Base-by-base conservation (phyloP, 1,140 invertebrate genomes). In the Diabrotica virgifera region DNA sequence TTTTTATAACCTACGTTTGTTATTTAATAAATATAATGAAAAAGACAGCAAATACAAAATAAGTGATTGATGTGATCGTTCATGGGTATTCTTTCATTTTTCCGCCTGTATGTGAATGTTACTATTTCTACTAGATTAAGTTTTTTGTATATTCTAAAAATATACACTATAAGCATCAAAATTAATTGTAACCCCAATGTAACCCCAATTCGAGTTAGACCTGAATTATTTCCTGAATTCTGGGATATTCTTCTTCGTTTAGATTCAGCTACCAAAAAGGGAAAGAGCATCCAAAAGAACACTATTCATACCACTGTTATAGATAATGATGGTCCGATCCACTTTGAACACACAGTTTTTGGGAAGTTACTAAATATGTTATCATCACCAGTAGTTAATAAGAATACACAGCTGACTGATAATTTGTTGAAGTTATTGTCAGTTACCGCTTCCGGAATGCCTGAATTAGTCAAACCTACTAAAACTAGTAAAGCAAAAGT, bases 311-410 rank as follows among this genome's bases (percentile, higher is more conserved):
- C 79, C 10, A 81, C 77, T 58, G 78, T 77, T 36, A 73, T 66
- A 6, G 84, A 84, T 64, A 78, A 76, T 51, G 82, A 82, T 66
- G 79, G 74, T 36, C 74, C 73, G 9, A 74, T 80, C 5, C 80
- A 78, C 6, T 90, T 91, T 70, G 89, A 91, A 71, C 82, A 84
- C 4, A 91, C 92, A 2, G 87, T 91, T 0, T 88, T 95, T 67
- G 92, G 92, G 37, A 89, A 92, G 73, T 79, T 95, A 24, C 86
- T 95, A 62, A 85, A 85, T 36, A 91, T 94, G 89, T 75, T 96
- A 14, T 85, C 89, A n/a, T 92, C 91, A 77, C 88, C 90, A 36
- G 90, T 94, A 6, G 87, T 95, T 24, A 86, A 87, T 62, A 81
- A 87, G 9, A 93, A 90, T 72, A 89, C 89, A 24, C 84, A 91